These are phyloP conservation scores for Leptogaster cylindrica DNA, from an alignment of 2,888 invertebrate genomes.

Conservation along the genomic window DNA sequence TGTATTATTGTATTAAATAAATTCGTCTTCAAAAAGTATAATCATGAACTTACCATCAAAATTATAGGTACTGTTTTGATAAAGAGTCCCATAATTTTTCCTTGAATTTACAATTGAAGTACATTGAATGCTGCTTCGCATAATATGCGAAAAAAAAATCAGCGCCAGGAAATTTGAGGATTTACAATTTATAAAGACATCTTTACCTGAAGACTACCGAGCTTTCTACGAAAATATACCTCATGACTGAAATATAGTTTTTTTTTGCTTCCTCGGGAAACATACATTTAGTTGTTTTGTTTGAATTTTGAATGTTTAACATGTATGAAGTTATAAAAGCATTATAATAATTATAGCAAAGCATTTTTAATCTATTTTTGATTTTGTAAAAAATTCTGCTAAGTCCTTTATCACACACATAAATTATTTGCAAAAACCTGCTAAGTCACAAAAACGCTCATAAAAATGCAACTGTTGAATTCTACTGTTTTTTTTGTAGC, in stretches of 20 bases:
- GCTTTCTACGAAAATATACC: constrained; percentile 41
- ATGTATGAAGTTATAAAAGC: background rate
- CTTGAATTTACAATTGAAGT: too few species aligned
- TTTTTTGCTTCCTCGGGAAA: background rate
- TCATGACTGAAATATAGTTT: constrained; percentile 7
- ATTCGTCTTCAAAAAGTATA: too few species aligned
- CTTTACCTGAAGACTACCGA: constrained; percentile 44
- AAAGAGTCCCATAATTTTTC: too few species aligned
- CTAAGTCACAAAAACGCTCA: constrained; percentile 16
- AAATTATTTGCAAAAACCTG: constrained; percentile 7
- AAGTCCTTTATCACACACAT: background rate
- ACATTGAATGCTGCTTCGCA: too few species aligned
- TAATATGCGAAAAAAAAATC: too few species aligned
- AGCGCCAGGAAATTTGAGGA: constrained; percentile 44
- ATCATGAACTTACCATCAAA: too few species aligned
- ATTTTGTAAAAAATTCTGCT: background rate
- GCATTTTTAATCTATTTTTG: background rate
- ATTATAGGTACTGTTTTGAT: too few species aligned
- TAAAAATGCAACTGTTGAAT: background rate
- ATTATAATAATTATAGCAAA: background rate
- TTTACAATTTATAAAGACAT: constrained; percentile 43
- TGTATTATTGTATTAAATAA: too few species aligned
- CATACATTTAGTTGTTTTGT: background rate
- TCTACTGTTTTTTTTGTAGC: background rate
- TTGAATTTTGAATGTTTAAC: background rate